Base-by-base conservation (phyloP, 2,888 invertebrate genomes). In the Ametastegia equiseti region DNA sequence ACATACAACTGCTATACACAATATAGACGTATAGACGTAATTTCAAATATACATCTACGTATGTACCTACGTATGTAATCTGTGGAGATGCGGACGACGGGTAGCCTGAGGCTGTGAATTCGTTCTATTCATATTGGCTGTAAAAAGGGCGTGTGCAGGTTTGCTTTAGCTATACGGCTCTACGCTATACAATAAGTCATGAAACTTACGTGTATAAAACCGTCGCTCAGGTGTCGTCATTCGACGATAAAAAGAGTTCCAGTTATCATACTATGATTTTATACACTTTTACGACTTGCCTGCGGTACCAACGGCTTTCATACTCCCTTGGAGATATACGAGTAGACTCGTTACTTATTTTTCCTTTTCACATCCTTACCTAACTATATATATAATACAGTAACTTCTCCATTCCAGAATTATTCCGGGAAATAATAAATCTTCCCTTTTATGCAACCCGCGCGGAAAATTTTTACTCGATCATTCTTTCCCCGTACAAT, bases 41-140 rank as follows among this genome's bases (percentile, higher is more conserved):
- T 19, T 23, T 23, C 0, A 33, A 75, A 54, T 36, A 27, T 75
- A 54, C 47, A 71, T 30, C 36, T 54, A 45, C 67, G 39, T 4
- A 67, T 15, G n/a, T n/a, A n/a, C n/a, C n/a, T n/a, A n/a, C n/a
- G n/a, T n/a, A n/a, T n/a, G n/a, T n/a, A n/a, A 63, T 30, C n/a
- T 15, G 63, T 4, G 5, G 67, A 11, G 39, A 67, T 36, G 39
- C 63, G 7, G 15, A 71, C 15, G 45, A 11, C 19, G n/a, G 33
- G 27, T 0, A 71, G 45, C 54, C 75, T 54, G 36, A 50, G 75
- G 54, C 50, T 75, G 54, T 23, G 54, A 36, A 75, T 54, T 75
- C 54, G 54, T 75, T 75, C 23, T 36, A 75, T 75, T 67, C 81
- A 81, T 81, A 81, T 78, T 81, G 81, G 63, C 45, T 60, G 81